Conservation (phyloP, 2,888 invertebrate genomes). For the Rhagium mordax region DNA sequence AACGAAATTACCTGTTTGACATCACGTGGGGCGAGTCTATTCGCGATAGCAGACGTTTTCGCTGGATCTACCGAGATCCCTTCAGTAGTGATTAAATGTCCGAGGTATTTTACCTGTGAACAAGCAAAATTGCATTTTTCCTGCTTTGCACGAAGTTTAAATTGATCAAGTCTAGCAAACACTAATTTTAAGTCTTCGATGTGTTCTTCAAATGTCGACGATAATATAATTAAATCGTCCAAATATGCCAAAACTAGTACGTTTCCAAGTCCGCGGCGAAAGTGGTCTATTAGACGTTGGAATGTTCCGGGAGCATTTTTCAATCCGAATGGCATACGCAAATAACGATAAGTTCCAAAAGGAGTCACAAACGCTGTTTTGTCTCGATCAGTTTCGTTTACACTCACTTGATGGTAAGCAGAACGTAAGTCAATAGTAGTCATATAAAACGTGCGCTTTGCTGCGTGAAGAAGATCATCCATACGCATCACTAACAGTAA, state of each 20-base stretch:
- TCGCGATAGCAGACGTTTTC: slow-evolving; percentile 47
- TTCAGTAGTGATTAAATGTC: slow-evolving; percentile 40
- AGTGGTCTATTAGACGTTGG: too few species aligned
- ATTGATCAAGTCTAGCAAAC: slow-evolving; percentile 43
- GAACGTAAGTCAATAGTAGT: slow-evolving; percentile 28
- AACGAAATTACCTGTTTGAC: slow-evolving; percentile 44
- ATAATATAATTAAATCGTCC: slow-evolving; percentile 52
- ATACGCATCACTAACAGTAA: slow-evolving; percentile 44
- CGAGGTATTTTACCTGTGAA: slow-evolving; percentile 45
- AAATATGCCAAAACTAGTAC: too few species aligned
- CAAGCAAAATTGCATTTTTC: slow-evolving; percentile 49
- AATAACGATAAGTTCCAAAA: too few species aligned
- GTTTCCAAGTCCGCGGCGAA: too few species aligned
- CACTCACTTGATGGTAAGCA: slow-evolving; percentile 25
- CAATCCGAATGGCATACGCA: slow-evolving; percentile 51
- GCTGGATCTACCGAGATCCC: slow-evolving; percentile 44
- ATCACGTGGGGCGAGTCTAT: slow-evolving; percentile 35
- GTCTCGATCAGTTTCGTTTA: too few species aligned
- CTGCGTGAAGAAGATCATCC: slow-evolving; percentile 47
- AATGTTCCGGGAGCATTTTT: slow-evolving; percentile 51
- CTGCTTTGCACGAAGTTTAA: slow-evolving; percentile 45
- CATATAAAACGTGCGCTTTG: too few species aligned
- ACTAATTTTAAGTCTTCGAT: slow-evolving; percentile 44
- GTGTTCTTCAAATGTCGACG: slow-evolving; percentile 49
- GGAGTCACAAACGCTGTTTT: too few species aligned